A percentile compares a stretch with the other conserved stretches of the same genome.
Conservation (phyloP, 2,113 vertebrate genomes). For the Crotalus helleri region DNA sequence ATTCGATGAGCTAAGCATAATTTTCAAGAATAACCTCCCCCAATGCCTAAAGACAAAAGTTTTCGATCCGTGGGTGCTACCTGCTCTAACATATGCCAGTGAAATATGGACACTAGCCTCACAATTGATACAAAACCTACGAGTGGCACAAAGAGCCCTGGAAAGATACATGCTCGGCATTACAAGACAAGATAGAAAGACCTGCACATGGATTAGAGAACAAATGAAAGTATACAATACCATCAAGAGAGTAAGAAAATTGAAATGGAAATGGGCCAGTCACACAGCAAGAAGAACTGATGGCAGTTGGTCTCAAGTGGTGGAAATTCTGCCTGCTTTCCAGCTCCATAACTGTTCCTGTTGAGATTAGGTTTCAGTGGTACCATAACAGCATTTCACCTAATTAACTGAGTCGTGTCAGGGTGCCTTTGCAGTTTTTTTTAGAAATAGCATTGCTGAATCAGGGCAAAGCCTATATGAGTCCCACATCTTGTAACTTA, state of each 20-base stretch:
- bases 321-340: background rate
- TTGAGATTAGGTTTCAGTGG: background rate
- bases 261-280: background rate
- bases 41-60: background rate
- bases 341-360: background rate
- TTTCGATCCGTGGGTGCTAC: background rate
- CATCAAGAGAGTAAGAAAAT: background rate
- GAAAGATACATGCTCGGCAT: background rate
- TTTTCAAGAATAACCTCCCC: background rate
- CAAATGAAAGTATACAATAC: background rate
- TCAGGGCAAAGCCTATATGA: background rate
- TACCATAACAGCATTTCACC: background rate
- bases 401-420: background rate
- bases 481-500: background rate
- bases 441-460: background rate
- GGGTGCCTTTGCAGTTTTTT: background rate
- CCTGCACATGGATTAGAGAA: background rate
- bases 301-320: background rate
- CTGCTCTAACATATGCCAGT: background rate
- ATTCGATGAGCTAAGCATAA: background rate
- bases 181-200: background rate
- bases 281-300: background rate
- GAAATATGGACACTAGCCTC: background rate
- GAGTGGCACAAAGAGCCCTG: background rate
- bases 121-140: background rate